Conservation (phyloP, 1,140 invertebrate species). For the Helicoverpa armigera region DNA sequence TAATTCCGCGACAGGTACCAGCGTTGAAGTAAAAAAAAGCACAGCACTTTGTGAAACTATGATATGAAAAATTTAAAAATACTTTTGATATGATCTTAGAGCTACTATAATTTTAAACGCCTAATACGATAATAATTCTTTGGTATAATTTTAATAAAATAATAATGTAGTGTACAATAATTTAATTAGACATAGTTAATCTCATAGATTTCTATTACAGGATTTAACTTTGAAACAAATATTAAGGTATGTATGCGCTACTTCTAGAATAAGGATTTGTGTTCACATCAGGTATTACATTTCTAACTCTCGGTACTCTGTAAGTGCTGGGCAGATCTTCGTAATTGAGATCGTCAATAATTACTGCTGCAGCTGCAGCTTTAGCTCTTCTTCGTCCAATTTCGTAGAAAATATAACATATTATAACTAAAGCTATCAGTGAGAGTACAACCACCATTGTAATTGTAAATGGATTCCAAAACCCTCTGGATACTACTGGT, state of each 20-base stretch:
- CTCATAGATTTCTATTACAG: background rate
- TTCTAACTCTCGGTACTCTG: slow-evolving; percentile 61
- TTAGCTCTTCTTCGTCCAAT: slow-evolving; percentile 57
- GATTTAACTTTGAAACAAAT: background rate
- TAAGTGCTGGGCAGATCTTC: slow-evolving; percentile 57
- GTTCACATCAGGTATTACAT: slow-evolving; percentile 48
- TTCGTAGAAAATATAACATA: slow-evolving; percentile 49
- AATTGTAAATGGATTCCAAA: slow-evolving; percentile 58
- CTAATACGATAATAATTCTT: no score
- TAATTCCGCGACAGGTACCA: no score
- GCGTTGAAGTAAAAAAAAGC: no score
- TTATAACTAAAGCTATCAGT: slow-evolving; percentile 48
- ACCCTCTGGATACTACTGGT: slow-evolving; percentile 10
- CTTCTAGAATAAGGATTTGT: slow-evolving; percentile 42
- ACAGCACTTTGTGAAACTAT: no score
- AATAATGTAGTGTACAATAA: background rate
- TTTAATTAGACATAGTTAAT: background rate
- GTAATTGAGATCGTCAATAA: slow-evolving; percentile 33
- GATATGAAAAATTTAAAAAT: no score
- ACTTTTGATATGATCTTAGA: no score
- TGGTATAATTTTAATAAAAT: no score
- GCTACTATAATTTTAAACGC: no score
- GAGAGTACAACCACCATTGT: slow-evolving; percentile 54
- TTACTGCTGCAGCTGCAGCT: background rate
- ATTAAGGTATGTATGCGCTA: slow-evolving; percentile 16